A percentile compares a stretch with the other conserved stretches of the same genome.
Conservation (phyloP, 2,888 invertebrate genomes). For the Cryptus viduatorius region DNA sequence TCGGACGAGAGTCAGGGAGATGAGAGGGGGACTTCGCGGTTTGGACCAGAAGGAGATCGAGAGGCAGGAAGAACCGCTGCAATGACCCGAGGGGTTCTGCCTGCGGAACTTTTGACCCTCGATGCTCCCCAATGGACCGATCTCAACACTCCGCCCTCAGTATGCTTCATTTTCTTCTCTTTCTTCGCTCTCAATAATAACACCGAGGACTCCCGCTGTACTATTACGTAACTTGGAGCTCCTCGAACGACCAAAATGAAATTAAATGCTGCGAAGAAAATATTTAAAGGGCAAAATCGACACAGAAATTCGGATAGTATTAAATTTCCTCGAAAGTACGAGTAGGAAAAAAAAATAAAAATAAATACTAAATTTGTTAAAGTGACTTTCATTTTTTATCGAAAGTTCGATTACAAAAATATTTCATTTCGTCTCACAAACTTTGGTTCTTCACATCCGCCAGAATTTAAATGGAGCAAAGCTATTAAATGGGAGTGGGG, state of each 20-base stretch:
- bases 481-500: too few species aligned
- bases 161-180: conserved; percentile 36
- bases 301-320: neutral
- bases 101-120: conserved; percentile 62
- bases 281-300: neutral
- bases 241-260: neutral
- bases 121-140: conserved; percentile 55
- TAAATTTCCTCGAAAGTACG: too few species aligned
- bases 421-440: too few species aligned
- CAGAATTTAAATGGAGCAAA: too few species aligned
- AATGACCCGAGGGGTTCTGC: conserved; percentile 64
- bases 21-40: conserved; percentile 32
- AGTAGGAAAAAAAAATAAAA: neutral
- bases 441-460: too few species aligned
- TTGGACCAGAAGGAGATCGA: conserved; percentile 56
- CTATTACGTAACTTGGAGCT: conserved; percentile 11
- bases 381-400: too few species aligned
- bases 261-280: neutral
- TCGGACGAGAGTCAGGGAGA: conserved; percentile 40
- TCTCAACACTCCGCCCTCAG: conserved; percentile 58
- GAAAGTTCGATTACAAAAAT: too few species aligned
- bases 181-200: conserved; percentile 24
- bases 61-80: conserved; percentile 65
- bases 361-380: neutral
- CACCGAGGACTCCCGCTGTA: neutral